Evolutionary conservation across 2,888 invertebrate genomes (phyloP).

Genomic region (Plagodis pulveraria): DNA sequence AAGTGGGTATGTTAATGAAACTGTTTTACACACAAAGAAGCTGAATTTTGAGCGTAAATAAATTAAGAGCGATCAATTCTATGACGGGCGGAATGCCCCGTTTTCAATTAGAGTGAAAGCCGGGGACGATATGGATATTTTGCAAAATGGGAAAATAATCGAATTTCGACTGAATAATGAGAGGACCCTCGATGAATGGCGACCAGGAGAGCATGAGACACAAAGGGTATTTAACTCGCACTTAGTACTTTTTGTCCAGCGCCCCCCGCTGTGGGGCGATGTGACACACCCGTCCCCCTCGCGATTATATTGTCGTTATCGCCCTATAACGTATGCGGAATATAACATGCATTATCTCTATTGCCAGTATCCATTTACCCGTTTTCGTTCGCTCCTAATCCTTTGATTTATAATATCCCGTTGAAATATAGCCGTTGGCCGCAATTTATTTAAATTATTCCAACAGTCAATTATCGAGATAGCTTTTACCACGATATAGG

Average conservation of each 20-base stretch:
- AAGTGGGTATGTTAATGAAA: constrained; percentile 38
- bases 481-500: constrained; percentile 68
- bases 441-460: constrained; percentile 83
- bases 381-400: constrained; percentile 68
- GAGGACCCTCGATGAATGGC: constrained; percentile 78
- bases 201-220: constrained; percentile 68
- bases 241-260: constrained; percentile 81
- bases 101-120: constrained; percentile 82
- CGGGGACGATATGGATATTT: constrained; percentile 83
- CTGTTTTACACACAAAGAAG: constrained; percentile 46
- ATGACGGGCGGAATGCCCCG: constrained; percentile 65
- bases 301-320: constrained; percentile 82
- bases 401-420: constrained; percentile 81
- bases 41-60: constrained; percentile 56
- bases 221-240: constrained; percentile 84
- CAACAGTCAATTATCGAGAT: constrained; percentile 82
- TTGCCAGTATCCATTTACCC: constrained; percentile 79
- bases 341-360: constrained; percentile 79
- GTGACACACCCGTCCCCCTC: constrained; percentile 50
- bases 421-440: constrained; percentile 76
- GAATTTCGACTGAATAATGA: constrained; percentile 84
- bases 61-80: constrained; percentile 66
- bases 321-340: constrained; percentile 81
- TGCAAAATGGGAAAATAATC: constrained; percentile 84
- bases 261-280: constrained; percentile 58